Base-by-base conservation (phyloP, 2,113 vertebrate genomes). In the Protomyctophum bolini region DNA sequence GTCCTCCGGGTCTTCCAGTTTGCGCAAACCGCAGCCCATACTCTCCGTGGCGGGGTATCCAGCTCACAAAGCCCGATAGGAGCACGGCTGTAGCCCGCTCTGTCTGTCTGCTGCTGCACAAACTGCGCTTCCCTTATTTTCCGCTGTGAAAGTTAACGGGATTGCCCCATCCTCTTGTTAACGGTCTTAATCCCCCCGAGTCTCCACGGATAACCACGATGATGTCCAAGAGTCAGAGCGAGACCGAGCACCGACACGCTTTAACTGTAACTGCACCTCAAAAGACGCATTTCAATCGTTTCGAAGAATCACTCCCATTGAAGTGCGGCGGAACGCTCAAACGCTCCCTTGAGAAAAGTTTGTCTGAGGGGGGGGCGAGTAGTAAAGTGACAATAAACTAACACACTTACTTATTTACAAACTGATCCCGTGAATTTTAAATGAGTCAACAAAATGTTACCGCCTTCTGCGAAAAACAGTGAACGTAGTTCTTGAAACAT, bases 11-110 rank as follows among this genome's bases (percentile, higher is more conserved):
- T 98, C 96, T 84, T 98, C 95, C 83, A 98, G 94, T 83, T 99
- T 99, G 82, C 98, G 87, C 73, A 99, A 90, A 89, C 98, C 98
- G 86, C 98, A 99, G 93, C 98, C 98, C 98, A 99, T 99, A 82
- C 88, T 92, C 87, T 63, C 83, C 1, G 72, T 74, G 57, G 75
- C 79, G 85, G 78, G 74, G 56, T 52, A 56, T 65, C 66, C 58
- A 58, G 66, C 76, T 67, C 63, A 12, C 70, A 73, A n/a, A 64
- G 70, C 60, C 63, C 54, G 77, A 51, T 49, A 57, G 60, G 63
- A 58, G 77, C 64, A 72, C 75, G 58, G 73, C 76, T 70, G 79
- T 63, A 73, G 63, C 72, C 85, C 73, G 70, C 60, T 77, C 33
- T 52, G 52, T 57, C 15, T 15, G 51, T 62, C 14, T 41, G 33